Conservation (phyloP, 37 sponge, comb jelly and placozoan species). For the Cliona cf. orientalis region DNA sequence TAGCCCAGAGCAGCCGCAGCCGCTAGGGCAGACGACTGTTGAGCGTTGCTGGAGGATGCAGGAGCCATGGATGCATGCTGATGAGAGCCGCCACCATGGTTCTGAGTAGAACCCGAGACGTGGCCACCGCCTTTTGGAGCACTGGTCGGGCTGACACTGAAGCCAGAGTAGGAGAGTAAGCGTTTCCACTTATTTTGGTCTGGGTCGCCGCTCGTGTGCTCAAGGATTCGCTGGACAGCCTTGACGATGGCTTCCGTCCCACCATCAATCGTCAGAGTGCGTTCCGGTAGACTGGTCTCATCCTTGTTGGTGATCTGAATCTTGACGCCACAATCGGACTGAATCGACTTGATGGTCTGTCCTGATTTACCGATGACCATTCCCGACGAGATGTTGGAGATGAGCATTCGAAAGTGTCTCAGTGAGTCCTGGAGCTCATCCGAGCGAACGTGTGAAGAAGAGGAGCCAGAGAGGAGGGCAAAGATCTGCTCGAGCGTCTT, state of each 20-base stretch:
- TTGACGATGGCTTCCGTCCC: slow-evolving; percentile 47
- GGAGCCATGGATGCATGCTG: background rate
- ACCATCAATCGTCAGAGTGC: slow-evolving; percentile 70
- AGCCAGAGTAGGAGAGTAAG: slow-evolving; percentile 39
- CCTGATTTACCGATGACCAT: slow-evolving; percentile 96
- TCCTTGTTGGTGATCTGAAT: slow-evolving; percentile 88
- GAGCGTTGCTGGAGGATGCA: background rate
- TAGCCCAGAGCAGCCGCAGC: slow-evolving; percentile 7
- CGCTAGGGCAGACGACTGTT: slow-evolving; percentile 13
- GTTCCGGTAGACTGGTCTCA: slow-evolving; percentile 71
- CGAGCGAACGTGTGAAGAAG: slow-evolving; percentile 12
- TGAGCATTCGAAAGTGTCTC: slow-evolving; percentile 74
- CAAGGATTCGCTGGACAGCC: slow-evolving; percentile 50
- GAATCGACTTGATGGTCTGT: slow-evolving; percentile 78
- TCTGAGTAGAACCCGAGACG: background rate
- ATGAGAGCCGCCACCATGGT: background rate
- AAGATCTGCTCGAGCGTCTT: slow-evolving; percentile 36
- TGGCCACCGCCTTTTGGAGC: background rate
- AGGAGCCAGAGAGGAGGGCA: slow-evolving; percentile 42
- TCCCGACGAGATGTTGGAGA: slow-evolving; percentile 91
- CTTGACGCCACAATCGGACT: slow-evolving; percentile 71
- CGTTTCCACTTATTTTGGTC: slow-evolving; percentile 62
- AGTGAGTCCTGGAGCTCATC: slow-evolving; percentile 33
- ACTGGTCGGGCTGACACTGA: background rate
- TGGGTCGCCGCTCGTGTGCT: slow-evolving; percentile 60